A percentile compares a stretch with the other conserved stretches of the same genome.
These are phyloP conservation scores for Karalla daura DNA, from an alignment of 2,797 vertebrate genomes.

Conservation along the genomic window DNA sequence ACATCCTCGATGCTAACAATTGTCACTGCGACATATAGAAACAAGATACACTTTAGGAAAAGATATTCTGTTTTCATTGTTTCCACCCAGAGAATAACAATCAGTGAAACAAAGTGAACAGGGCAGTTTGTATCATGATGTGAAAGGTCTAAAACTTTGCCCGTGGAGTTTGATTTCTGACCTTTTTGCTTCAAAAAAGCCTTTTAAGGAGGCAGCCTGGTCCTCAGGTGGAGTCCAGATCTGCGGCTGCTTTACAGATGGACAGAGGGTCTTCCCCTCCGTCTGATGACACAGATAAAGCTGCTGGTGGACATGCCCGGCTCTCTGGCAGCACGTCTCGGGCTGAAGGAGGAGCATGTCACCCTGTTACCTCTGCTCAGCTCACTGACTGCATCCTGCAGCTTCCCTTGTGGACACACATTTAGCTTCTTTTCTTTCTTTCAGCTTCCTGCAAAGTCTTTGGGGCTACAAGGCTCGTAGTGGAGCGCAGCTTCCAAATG, in stretches of 20 bases:
- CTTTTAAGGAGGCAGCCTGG: constrained; percentile 18
- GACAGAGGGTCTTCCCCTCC: constrained; percentile 26
- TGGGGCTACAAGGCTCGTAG: not conserved
- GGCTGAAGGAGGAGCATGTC: constrained; percentile 11
- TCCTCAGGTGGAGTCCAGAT: constrained; percentile 13
- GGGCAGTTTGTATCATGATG: not conserved
- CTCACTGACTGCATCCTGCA: constrained; percentile 1
- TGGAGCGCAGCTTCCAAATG: not conserved
- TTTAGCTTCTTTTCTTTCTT: not conserved
- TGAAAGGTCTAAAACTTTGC: not conserved
- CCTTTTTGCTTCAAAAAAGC: not conserved
- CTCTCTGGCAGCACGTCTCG: constrained; percentile 3
- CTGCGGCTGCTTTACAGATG: constrained; percentile 24
- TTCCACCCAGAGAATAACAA: not conserved
- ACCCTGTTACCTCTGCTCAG: not conserved
- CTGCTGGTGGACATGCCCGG: constrained; percentile 22
- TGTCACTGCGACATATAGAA: no score
- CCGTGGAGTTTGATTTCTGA: constrained; percentile 1
- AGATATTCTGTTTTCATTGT: not conserved
- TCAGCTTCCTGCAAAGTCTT: not conserved
- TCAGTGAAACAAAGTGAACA: not conserved
- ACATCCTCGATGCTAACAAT: not conserved
- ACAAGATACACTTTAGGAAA: no score
- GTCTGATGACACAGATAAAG: constrained; percentile 38
- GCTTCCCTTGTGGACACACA: not conserved